These are phyloP conservation scores for Epinotia nisella DNA, from an alignment of 2,888 invertebrate species.

Conservation along the genomic window DNA sequence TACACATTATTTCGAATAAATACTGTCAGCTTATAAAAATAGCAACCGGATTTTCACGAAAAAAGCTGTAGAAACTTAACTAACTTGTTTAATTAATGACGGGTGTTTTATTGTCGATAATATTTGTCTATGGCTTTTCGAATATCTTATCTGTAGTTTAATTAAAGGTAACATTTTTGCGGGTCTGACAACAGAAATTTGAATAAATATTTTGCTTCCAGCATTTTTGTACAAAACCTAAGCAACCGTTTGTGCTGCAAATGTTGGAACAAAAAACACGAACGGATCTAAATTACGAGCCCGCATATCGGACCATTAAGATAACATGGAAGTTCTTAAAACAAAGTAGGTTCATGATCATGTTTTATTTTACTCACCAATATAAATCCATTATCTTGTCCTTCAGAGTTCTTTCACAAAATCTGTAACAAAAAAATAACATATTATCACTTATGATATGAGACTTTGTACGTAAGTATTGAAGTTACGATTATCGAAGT, in stretches of 20 bases:
- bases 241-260: conserved; percentile 11
- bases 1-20: conserved; percentile 45
- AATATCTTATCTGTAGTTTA: conserved; percentile 21
- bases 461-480: too few relatives aligned
- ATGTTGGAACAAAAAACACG: conserved; percentile 5
- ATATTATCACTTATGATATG: too few relatives aligned
- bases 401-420: not conserved
- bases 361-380: conserved; percentile 26
- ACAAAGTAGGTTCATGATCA: conserved; percentile 1
- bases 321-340: conserved; percentile 10
- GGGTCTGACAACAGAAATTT: not conserved
- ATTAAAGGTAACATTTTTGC: not conserved
- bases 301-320: conserved; percentile 42
- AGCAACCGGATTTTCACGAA: conserved; percentile 41
- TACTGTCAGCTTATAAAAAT: conserved; percentile 38
- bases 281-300: conserved; percentile 30
- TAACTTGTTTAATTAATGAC: conserved; percentile 32
- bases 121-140: conserved; percentile 21
- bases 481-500: too few relatives aligned
- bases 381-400: conserved; percentile 9
- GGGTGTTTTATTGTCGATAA: conserved; percentile 27
- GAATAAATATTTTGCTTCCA: conserved; percentile 14
- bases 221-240: conserved; percentile 16
- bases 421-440: conserved; percentile 35
- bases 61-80: conserved; percentile 22